Base-by-base conservation (phyloP, 2,888 invertebrate species). In the Lasioglossum morio region DNA sequence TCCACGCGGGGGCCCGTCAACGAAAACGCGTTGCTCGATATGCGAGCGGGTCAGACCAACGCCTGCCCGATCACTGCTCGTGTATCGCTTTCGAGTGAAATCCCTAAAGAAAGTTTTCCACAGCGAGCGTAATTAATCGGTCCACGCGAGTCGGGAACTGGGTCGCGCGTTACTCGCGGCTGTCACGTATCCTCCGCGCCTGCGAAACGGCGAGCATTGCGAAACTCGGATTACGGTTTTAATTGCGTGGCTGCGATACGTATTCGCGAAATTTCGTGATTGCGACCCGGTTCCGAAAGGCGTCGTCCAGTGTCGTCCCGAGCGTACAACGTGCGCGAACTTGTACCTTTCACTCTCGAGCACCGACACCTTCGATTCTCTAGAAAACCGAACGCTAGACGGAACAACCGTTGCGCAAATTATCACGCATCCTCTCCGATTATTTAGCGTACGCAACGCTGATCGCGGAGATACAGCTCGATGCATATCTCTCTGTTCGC, bases 41-140 rank as follows among this genome's bases (percentile, higher is more conserved):
- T 7, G 19, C 48, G 19, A 48, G 48, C 48, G 23, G 23, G 48
- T 2, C 48, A n/a, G 66, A 40, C 10, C 73, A 73, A 40, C 30
- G 72, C 16, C 72, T 60, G 63, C 23, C 14, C n/a, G 79, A 75
- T 76, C 63, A 48, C 19, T 57, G 79, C 73, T n/a, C 5, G 27
- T 4, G 27, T 60, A 79, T 85, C 72, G 80, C 85, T 85, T 85
- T 85, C 86, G 72, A 79, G 86, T 48, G 85, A 85, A 85, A 85
- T 85, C 78, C 74, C n/a, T 37, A 37, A 73, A 70, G 85, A 85
- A 85, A 79, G 80, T 85, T 85, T 85, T 73, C 79, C 84, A 85
- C 85, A 69, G 78, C n/a, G 23, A 60, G 37, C 60, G 66, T 34
- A 66, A 66, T 34, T 30, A 66, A 66, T 66, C 66, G 66, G 66